Base-by-base conservation (phyloP, 1,140 invertebrate genomes). In the Drosophila jambulina region DNA sequence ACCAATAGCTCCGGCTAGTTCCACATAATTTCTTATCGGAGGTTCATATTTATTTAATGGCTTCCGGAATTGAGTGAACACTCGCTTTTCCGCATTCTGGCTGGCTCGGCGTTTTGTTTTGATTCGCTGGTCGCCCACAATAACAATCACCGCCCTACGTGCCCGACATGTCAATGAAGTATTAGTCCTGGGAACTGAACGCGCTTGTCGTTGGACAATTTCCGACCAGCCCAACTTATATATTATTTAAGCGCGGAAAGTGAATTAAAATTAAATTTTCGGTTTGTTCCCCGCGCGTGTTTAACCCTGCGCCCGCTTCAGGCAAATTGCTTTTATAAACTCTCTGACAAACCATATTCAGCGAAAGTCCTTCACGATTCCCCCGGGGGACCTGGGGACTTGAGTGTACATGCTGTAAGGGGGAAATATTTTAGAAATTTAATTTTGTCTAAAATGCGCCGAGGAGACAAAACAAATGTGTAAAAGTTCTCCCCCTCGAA, bases 291-390 rank as follows among this genome's bases (percentile, higher is more conserved):
- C 53, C 27, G 61, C 53, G 13, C 53, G 43, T 43, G 48, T 59
- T 69, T 59, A 62, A 45, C 51, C n/a, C 43, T 40, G 45, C 71
- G 51, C 38, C 57, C 34, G 69, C 80, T 74, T 46, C 72, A 83
- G 67, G 80, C 72, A 88, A 87, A 87, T 88, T 87, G 80, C 82
- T 87, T 80, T 87, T 75, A 80, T 78, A 88, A 87, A 88, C 72
- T 80, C 78, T 75, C 77, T 54, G 68, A 70, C 76, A 62, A 79
- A 70, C 83, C 70, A 43, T 83, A 79, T 34, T 51, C 65, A 25
- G 21, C 45, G 0, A 34, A 67, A 78, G 63, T 53, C 56, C 67
- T 65, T 46, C 51, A 58, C 45, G 63, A 65, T 65, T 76, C 57
- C 70, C 65, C 36, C n/a, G 36, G 36, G 61, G 27, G 61, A 27